phyloP scores from a whole-genome alignment of 2,113 vertebrate species.

The Pangasianodon gigas region DNA sequence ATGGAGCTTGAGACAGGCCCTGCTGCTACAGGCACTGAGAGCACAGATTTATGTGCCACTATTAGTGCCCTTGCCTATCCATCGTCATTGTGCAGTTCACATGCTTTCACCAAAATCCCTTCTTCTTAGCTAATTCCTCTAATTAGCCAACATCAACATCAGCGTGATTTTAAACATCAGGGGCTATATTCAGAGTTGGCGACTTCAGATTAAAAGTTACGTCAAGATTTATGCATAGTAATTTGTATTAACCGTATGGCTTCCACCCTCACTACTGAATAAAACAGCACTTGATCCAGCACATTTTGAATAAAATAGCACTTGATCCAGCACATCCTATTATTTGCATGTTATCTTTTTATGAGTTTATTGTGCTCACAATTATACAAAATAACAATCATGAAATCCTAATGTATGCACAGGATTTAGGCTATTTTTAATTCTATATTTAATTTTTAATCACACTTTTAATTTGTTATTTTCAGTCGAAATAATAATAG shows the following conservation, averaged over 20 bases:
- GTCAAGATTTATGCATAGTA: not conserved
- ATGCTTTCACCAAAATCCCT: slow-evolving; percentile 12
- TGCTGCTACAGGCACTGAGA: slow-evolving; percentile 55
- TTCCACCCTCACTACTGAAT: not conserved
- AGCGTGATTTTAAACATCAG: not conserved
- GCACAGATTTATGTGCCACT: slow-evolving; percentile 56
- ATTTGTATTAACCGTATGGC: not conserved
- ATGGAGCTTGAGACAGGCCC: slow-evolving; percentile 60
- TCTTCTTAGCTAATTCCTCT: not conserved
- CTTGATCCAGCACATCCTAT: not conserved
- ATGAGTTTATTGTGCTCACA: not conserved
- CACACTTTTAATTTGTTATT: not conserved
- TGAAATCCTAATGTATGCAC: not conserved
- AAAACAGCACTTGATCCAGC: not conserved
- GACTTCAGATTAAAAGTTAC: not conserved
- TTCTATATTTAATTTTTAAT: not conserved
- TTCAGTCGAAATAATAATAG: not conserved
- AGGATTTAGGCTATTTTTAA: not conserved
- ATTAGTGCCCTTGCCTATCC: not conserved
- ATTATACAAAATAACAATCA: not conserved
- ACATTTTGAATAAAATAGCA: not conserved
- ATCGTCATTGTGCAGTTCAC: not conserved
- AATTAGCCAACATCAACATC: not conserved
- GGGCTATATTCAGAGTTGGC: not conserved
- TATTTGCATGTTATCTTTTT: not conserved